Percentiles rank a stretch among this genome's conserved stretches.
phyloP scores from a whole-genome alignment of 2,888 invertebrate genomes.

The Mythimna pallens region DNA sequence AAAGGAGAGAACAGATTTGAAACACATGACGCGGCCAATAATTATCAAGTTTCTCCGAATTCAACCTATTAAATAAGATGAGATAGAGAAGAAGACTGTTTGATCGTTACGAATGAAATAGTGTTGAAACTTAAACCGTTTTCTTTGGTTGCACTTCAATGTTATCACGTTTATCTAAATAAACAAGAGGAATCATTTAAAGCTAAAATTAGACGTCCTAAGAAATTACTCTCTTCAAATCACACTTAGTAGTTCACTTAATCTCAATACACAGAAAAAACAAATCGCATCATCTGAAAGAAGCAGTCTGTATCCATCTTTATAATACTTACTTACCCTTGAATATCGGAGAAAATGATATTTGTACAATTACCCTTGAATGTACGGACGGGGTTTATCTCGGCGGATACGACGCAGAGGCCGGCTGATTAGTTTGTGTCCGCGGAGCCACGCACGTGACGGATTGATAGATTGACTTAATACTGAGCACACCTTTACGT shows the following conservation, averaged over 20 bases:
- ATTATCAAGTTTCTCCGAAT: too few relatives aligned
- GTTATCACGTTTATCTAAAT: too few relatives aligned
- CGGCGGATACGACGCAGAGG: conserved; percentile 17
- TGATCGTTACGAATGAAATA: too few relatives aligned
- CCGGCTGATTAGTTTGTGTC: conserved; percentile 38
- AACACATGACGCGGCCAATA: not conserved
- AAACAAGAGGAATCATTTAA: too few relatives aligned
- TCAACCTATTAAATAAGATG: too few relatives aligned
- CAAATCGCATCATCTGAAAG: not conserved
- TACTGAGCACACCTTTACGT: not conserved
- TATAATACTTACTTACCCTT: not conserved
- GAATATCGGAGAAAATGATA: conserved; percentile 40
- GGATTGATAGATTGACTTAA: not conserved
- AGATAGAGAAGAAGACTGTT: too few relatives aligned
- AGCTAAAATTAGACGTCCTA: too few relatives aligned
- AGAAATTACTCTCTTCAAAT: not conserved
- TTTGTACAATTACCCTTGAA: conserved; percentile 34
- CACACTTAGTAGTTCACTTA: not conserved
- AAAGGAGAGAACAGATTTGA: conserved; percentile 13
- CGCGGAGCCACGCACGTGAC: conserved; percentile 12
- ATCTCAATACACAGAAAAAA: not conserved
- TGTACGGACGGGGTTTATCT: conserved; percentile 1
- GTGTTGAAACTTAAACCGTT: too few relatives aligned
- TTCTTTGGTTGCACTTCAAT: too few relatives aligned
- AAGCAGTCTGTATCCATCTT: conserved; percentile 7